Base-by-base conservation (phyloP, 2,888 invertebrate genomes). In the Mimas tiliae region DNA sequence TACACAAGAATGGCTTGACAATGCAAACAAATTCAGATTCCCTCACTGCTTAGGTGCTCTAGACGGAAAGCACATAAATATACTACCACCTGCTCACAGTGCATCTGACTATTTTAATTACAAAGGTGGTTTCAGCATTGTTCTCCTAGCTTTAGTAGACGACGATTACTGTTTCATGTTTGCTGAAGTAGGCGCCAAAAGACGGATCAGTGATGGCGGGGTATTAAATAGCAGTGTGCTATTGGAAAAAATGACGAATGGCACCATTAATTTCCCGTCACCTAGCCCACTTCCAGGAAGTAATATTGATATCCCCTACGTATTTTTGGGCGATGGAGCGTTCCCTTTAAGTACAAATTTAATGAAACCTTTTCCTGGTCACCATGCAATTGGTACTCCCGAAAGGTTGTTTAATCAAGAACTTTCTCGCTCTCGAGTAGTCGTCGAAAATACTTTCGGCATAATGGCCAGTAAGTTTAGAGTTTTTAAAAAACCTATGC, bases 91-190 rank as follows among this genome's bases (percentile, higher is more conserved):
- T 33, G n/a, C 33, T 6, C 6, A 34, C 12, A 34, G 34, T 16
- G 55, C 34, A 55, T 55, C 69, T 62, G 68, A 74, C 45, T 81
- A 69, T 71, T 75, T 74, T 65, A 82, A 82, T 67, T 82, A 81
- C 65, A 82, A 82, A 71, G 38, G 65, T 27, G 65, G 64, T 67
- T 70, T 66, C 63, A 76, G 74, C 63, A 72, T 76, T 47, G 72
- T 76, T 34, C 27, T 74, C 16, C 65, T 74, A 21, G 72, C 71
- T 33, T 63, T 73, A 66, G 72, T 71, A 48, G 72, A 74, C 68
- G 72, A 69, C 50, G 27, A 68, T 38, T 77, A 73, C 58, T 70
- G 70, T 11, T 75, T 78, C 67, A 58, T 72, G 66, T 76, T 64
- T 55, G 73, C 68, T 8, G 69, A 76, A 65, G 67, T 75, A 51